Evolutionary conservation across 2,888 invertebrate species (phyloP).

Genomic region (Steinernema carpocapsae): DNA sequence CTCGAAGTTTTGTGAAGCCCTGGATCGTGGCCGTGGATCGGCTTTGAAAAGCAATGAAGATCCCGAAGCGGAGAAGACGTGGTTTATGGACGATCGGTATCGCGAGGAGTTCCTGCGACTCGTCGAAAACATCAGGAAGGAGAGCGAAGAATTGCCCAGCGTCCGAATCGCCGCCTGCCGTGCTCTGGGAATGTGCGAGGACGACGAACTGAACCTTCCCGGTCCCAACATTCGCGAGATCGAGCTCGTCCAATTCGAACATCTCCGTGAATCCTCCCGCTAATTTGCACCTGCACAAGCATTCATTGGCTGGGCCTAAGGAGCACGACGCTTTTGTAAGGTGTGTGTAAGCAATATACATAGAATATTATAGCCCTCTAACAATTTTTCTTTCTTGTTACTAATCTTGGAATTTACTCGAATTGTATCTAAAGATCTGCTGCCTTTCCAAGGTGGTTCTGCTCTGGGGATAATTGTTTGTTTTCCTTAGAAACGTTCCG

Average conservation of each 20-base stretch:
- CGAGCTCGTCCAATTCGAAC: constrained; percentile 2
- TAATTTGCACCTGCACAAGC: too few species aligned
- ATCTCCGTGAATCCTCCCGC: not conserved
- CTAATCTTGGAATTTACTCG: too few species aligned
- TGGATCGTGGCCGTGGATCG: constrained; percentile 15
- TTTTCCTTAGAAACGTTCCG: too few species aligned
- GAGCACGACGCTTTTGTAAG: too few species aligned
- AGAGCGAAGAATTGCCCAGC: not conserved
- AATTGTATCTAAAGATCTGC: too few species aligned
- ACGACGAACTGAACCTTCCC: not conserved
- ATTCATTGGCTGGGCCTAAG: too few species aligned
- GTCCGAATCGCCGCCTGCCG: constrained; percentile 6
- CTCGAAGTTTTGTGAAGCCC: constrained; percentile 43
- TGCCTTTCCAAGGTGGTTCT: too few species aligned
- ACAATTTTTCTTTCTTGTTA: too few species aligned
- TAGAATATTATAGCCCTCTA: too few species aligned
- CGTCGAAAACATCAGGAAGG: not conserved
- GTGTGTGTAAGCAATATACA: too few species aligned
- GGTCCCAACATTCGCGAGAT: not conserved
- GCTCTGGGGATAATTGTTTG: too few species aligned
- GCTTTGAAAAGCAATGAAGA: too few species aligned
- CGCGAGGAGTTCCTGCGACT: not conserved
- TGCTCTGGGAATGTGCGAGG: not conserved
- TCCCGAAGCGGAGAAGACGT: not conserved
- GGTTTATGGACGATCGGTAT: constrained; percentile 19